Base-by-base conservation (phyloP, 2,797 vertebrate genomes). In the Enoplosus armatus region DNA sequence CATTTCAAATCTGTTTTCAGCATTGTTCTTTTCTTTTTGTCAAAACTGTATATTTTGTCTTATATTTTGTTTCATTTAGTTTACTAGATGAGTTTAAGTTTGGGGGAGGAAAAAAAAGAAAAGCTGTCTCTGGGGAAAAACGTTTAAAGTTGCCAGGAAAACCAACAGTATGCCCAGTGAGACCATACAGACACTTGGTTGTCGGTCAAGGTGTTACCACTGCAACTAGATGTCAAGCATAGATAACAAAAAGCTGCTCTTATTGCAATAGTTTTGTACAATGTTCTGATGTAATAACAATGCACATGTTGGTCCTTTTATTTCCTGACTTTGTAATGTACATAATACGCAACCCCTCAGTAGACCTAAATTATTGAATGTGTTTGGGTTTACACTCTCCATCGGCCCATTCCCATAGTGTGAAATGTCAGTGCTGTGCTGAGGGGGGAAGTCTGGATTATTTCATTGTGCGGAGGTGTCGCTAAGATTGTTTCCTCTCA, bases 241-340 rank as follows among this genome's bases (percentile, higher is more conserved):
- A 88, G 85, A 90, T 84, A 85, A 93, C 82, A 92, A 90, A 85
- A 91, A 92, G 93, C 94, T 95, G 94, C 95, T 94, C 93, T 92
- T 90, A 89, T 82, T 92, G 92, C 93, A 94, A 93, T 94, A 94
- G 91, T 95, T 94, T 94, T 93, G 90, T 93, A 94, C 91, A 87
- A 92, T 91, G 88, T 92, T 87, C 87, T 79, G 86, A 92, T 85
- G 88, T 92, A 88, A 91, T 88, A 90, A 92, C 84, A 82, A 92
- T 86, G 89, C 92, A 93, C 90, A 91, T 80, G 87, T 82, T 18
- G 77, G 89, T 91, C 87, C 75, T 79, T 85, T 86, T 71, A 83
- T 92, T 92, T 93, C 85, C 79, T 85, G 91, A 93, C 89, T 92
- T 91, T 93, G 88, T 91, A 90, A 90, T 95, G 92, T 94, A 92